Evolutionary conservation across 1,140 invertebrate genomes (phyloP).

Genomic region (Zaprionus ghesquierei): DNA sequence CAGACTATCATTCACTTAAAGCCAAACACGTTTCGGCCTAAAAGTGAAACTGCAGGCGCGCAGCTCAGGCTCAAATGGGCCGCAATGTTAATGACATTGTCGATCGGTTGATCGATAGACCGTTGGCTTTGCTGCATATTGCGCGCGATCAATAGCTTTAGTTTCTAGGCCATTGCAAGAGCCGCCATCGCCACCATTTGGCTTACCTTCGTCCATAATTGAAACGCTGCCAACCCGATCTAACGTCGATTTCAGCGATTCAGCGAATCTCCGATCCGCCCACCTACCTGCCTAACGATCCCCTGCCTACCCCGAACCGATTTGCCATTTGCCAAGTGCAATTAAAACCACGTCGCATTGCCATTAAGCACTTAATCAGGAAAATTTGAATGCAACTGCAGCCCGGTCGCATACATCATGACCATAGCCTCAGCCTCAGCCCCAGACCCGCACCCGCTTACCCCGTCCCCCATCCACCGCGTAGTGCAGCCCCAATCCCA

Average conservation of each 20-base stretch:
- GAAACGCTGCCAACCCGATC: conserved; percentile 53
- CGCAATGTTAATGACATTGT: conserved; percentile 47
- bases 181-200: background rate
- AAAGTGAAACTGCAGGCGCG: conserved; percentile 31
- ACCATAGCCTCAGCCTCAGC: background rate
- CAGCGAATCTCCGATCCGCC: background rate
- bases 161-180: conserved; percentile 46
- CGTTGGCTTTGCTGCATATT: background rate
- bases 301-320: background rate
- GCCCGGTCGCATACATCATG: background rate
- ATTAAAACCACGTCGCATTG: conserved; percentile 76
- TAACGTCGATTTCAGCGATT: background rate
- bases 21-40: conserved; percentile 42
- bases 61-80: conserved; percentile 2
- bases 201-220: conserved; percentile 49
- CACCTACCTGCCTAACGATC: background rate
- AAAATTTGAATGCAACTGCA: conserved; percentile 75
- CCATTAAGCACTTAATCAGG: conserved; percentile 75
- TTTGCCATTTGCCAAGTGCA: conserved; percentile 32
- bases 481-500: background rate
- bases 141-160: background rate
- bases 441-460: background rate
- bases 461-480: background rate
- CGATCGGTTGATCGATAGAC: background rate
- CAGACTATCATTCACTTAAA: conserved; percentile 22